A percentile compares a stretch with the other conserved stretches of the same genome.
phyloP scores from a whole-genome alignment of 2,888 invertebrate genomes.

The Priapulus caudatus region DNA sequence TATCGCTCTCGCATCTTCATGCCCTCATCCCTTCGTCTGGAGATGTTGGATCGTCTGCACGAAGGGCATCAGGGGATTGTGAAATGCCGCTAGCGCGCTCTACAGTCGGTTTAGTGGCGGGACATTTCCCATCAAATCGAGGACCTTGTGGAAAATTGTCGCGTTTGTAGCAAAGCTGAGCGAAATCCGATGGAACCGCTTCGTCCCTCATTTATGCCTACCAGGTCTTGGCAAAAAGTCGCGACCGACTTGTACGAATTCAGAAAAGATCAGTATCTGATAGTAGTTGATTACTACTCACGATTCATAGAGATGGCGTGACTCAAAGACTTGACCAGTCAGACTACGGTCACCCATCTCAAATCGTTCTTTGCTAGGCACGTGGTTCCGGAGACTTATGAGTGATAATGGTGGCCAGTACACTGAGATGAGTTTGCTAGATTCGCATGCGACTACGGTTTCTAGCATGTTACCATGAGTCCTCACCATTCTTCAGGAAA shows the following conservation, averaged over 20 bases:
- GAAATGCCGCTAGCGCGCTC: not conserved
- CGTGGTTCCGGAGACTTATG: not conserved
- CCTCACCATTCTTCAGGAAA: constrained; percentile 11
- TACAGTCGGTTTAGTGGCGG: constrained; percentile 1
- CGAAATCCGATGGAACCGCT: constrained; percentile 17
- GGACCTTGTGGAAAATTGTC: constrained; percentile 15
- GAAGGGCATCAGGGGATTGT: constrained; percentile 14
- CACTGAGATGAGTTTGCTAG: no score
- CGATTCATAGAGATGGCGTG: constrained; percentile 17
- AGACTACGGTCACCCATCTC: constrained; percentile 5
- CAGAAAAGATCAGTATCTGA: constrained; percentile 12
- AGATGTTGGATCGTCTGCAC: constrained; percentile 4
- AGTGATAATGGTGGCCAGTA: not conserved
- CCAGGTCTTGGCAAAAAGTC: constrained; percentile 22
- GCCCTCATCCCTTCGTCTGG: not conserved
- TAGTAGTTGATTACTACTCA: constrained; percentile 20
- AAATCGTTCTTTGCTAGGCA: constrained; percentile 1
- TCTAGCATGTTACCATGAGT: constrained; percentile 11
- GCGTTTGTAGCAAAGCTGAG: constrained; percentile 10
- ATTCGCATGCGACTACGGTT: constrained; percentile 11
- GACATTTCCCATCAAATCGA: constrained; percentile 7
- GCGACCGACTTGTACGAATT: constrained; percentile 22
- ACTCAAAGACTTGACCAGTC: constrained; percentile 9
- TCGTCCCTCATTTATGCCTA: constrained; percentile 18
- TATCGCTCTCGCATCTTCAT: not conserved